Conservation (phyloP, 2,113 vertebrate species). For the Mellivora capensis region DNA sequence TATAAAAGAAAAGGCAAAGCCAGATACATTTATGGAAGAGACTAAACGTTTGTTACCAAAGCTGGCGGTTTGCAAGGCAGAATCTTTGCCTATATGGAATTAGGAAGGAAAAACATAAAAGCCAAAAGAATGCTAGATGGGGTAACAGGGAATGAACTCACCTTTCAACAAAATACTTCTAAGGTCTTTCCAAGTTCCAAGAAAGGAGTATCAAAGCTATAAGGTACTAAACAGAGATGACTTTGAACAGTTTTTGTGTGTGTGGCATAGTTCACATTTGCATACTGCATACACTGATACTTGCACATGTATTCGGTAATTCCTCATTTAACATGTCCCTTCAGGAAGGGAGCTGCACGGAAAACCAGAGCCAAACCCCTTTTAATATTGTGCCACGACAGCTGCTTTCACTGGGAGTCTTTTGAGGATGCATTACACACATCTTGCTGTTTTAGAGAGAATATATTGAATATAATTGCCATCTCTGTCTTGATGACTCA, state of each 20-base stretch:
- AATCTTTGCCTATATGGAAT: slow-evolving; percentile 59
- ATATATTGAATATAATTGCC: background rate
- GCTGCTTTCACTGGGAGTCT: background rate
- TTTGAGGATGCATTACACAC: background rate
- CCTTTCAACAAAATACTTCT: background rate
- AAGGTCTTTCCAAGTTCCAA: background rate
- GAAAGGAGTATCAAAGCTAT: background rate
- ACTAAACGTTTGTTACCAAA: slow-evolving; percentile 67
- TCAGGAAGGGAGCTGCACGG: background rate
- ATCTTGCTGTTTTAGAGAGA: background rate
- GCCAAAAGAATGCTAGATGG: background rate
- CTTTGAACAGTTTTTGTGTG: background rate
- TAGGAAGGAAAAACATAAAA: background rate
- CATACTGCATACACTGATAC: background rate
- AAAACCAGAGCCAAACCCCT: background rate
- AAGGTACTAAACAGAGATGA: background rate
- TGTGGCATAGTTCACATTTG: background rate
- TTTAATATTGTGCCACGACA: background rate
- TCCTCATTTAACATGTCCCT: background rate
- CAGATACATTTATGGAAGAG: slow-evolving; percentile 40
- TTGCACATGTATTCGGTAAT: background rate
- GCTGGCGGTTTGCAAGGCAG: slow-evolving; percentile 67
- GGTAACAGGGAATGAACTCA: background rate
- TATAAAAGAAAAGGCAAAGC: slow-evolving; percentile 61
- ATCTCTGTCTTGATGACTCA: background rate